A percentile compares a stretch with the other conserved stretches of the same genome.
phyloP scores from a whole-genome alignment of 1,140 invertebrate genomes.

The Papilio helenus region DNA sequence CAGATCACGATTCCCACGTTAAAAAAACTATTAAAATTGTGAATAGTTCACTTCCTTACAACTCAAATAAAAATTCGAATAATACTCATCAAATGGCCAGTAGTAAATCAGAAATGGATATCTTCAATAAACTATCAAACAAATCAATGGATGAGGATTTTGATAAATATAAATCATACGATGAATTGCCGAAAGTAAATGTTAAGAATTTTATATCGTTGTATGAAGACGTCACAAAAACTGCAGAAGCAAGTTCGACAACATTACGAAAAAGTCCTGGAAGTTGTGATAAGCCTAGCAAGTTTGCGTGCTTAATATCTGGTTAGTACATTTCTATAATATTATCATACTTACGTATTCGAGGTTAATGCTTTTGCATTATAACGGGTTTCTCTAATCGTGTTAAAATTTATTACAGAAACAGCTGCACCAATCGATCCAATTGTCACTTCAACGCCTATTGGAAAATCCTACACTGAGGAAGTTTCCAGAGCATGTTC shows the following conservation, averaged over 20 bases:
- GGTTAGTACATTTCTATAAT: constrained; percentile 46
- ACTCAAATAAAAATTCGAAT: constrained; percentile 39
- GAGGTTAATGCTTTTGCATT: not conserved
- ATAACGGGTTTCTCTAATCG: constrained; percentile 13
- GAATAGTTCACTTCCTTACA: constrained; percentile 29
- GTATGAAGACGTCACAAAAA: constrained; percentile 72
- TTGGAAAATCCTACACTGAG: not conserved
- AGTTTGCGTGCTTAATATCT: constrained; percentile 54
- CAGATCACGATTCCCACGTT: constrained; percentile 41
- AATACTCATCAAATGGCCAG: constrained; percentile 60
- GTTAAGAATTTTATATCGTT: constrained; percentile 75
- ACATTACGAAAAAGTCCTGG: constrained; percentile 47
- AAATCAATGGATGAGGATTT: constrained; percentile 55
- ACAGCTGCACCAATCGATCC: constrained; percentile 42
- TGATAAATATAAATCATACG: constrained; percentile 75
- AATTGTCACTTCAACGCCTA: constrained; percentile 3
- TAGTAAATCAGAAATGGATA: constrained; percentile 79
- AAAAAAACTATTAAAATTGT: constrained; percentile 35
- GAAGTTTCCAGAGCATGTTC: not conserved
- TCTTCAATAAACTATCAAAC: constrained; percentile 66
- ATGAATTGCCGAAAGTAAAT: constrained; percentile 73
- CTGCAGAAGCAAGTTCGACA: constrained; percentile 46
- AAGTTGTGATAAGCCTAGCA: constrained; percentile 48
- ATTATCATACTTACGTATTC: not conserved
- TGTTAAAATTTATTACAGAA: constrained; percentile 46